A percentile compares a stretch with the other conserved stretches of the same genome.
phyloP scores from a whole-genome alignment of 2,888 invertebrate species.

The Malachius bipustulatus region DNA sequence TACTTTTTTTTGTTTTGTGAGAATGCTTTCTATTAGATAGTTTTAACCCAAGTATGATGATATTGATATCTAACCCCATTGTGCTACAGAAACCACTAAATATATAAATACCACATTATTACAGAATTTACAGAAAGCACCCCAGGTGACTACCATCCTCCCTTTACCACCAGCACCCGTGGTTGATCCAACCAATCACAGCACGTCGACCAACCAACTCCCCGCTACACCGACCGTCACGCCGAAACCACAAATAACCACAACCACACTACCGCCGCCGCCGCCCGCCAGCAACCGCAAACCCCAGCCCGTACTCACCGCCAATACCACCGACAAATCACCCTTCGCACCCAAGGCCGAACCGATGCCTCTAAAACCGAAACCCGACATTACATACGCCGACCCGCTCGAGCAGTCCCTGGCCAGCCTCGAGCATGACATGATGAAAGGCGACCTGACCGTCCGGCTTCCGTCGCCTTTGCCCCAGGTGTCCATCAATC shows the following conservation, averaged over 20 bases:
- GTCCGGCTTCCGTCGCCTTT: slow-evolving; percentile 23
- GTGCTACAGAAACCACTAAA: too few species aligned
- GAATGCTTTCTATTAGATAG: too few species aligned
- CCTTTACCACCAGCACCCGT: too few species aligned
- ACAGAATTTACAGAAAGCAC: too few species aligned
- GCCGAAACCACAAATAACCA: slow-evolving; percentile 24
- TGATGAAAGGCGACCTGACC: slow-evolving; percentile 36
- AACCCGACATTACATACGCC: slow-evolving; percentile 37
- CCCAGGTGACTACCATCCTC: too few species aligned
- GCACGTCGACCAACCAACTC: too few species aligned
- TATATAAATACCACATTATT: too few species aligned
- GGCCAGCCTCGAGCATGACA: slow-evolving; percentile 54
- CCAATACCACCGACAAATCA: slow-evolving; percentile 31
- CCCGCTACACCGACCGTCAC: slow-evolving; percentile 19
- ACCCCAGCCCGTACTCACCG: slow-evolving; percentile 19
- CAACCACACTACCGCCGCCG: slow-evolving; percentile 25
- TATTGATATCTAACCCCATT: too few species aligned
- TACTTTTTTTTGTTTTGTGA: too few species aligned
- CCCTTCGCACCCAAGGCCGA: slow-evolving; percentile 34
- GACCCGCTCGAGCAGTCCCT: slow-evolving; percentile 61
- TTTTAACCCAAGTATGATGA: too few species aligned
- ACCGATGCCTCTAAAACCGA: slow-evolving; percentile 30
- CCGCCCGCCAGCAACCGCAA: slow-evolving; percentile 18
- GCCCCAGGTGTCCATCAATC: slow-evolving; percentile 19
- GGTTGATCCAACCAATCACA: too few species aligned